Evolutionary conservation across 35 echinoderm and acorn worm species (phyloP), one percentile per base, ranked within the genome.

Genomic region (Amphiura filiformis): DNA sequence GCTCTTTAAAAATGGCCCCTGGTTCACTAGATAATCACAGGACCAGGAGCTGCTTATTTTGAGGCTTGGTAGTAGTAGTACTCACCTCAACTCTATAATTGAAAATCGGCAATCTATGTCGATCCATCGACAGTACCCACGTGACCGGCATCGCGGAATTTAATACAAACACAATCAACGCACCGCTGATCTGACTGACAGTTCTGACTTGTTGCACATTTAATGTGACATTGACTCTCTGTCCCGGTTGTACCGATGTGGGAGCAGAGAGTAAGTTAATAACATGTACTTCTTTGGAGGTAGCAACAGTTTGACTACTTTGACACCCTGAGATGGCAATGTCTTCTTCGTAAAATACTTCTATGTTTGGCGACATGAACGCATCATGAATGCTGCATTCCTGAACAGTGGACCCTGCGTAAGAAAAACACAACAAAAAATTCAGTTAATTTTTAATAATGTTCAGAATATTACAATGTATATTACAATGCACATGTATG

Each of bases 231-330:
- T 70, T 70, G 11, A 70, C 61, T 70, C 61, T 70, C 26, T 70
- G 61, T 30, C 61, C 61, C 11, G 61, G 11, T n/a, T 70, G 61
- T 70, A 70, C 9, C 26, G 61, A 70, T 70, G 7, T 23, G 26
- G 61, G 61, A 15, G 61, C 61, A 15, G 61, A 18, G 11, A 70
- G 61, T 30, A 70, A 70, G 61, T 70, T 70, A 13, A 70, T 70
- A 26, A 70, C 61, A 70, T 70, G 61, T 15, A 70, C 61, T 70
- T 70, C 61, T 70, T 70, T 70, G 61, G 61, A 70, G 61, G 61
- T 70, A 70, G 61, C 61, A 70, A 70, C 61, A 70, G 61, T 70
- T 70, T 70, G 61, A 70, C 61, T 70, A n/a, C 61, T 70, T n/a
- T 18, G 28, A n/a, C 61, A 70, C 2, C 61, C 61, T 70, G 61